Conservation (phyloP, 23 tunicate genomes). For the Trididemnum miniatum region DNA sequence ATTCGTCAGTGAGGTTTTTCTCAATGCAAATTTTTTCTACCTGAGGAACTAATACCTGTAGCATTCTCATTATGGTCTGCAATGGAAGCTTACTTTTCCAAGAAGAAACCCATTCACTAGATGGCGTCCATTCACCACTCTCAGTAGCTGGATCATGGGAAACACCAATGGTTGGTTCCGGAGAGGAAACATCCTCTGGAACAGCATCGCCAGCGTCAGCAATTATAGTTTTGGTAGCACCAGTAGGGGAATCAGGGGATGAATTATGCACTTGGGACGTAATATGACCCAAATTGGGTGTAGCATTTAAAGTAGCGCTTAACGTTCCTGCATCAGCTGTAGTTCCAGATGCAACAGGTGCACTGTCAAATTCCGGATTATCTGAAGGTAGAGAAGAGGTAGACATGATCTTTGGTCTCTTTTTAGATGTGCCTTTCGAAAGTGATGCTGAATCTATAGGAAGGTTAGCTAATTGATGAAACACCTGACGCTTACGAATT, state of each 20-base stretch:
- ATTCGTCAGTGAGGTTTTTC: conserved; percentile 93
- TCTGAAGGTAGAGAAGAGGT: conserved; percentile 2
- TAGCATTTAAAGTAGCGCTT: conserved; percentile 65
- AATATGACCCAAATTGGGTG: conserved; percentile 61
- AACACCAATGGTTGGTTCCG: conserved; percentile 2
- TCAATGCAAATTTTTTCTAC: conserved; percentile 99
- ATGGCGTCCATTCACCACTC: conserved; percentile 44
- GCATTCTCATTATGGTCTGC: conserved; percentile 98
- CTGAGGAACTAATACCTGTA: conserved; percentile 97
- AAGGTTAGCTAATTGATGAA: conserved; percentile 93
- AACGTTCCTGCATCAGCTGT: conserved; percentile 33
- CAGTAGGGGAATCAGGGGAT: not conserved
- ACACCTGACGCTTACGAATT: conserved; percentile 89
- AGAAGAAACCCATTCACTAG: conserved; percentile 71
- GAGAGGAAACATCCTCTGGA: not conserved
- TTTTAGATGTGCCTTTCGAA: conserved; percentile 60
- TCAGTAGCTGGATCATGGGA: not conserved
- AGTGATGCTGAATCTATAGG: conserved; percentile 84
- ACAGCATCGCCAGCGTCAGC: not conserved
- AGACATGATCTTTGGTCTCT: conserved; percentile 24
- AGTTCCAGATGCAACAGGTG: not conserved
- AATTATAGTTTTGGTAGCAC: conserved; percentile 3
- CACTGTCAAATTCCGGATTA: conserved; percentile 6
- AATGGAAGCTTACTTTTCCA: conserved; percentile 94
- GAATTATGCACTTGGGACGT: conserved; percentile 54